Conservation (phyloP, 2,888 invertebrate species). For the Lithophane leautieri region DNA sequence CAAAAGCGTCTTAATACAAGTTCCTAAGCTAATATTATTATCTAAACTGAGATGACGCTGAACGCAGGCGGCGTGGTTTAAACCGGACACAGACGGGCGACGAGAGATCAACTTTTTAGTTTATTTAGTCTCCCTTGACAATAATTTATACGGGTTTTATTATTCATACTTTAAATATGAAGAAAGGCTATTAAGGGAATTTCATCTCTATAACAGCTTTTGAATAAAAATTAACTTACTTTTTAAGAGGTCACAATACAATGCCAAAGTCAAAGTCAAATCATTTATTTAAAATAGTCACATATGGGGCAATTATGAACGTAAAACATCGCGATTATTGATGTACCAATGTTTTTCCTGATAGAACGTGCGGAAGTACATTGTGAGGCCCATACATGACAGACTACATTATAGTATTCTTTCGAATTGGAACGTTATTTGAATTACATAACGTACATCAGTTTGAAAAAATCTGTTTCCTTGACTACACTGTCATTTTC, state of each 20-base stretch:
- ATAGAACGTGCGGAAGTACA: no score
- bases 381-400: no score
- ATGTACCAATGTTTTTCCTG: no score
- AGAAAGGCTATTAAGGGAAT: not conserved
- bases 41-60: slow-evolving; percentile 64
- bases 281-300: no score
- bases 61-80: slow-evolving; percentile 28
- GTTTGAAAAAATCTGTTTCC: not conserved
- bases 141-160: not conserved
- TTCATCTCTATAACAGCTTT: not conserved
- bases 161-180: not conserved
- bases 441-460: not conserved
- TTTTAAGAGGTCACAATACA: not conserved
- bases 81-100: slow-evolving; percentile 13
- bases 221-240: no score
- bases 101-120: not conserved
- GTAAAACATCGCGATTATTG: not conserved
- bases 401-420: no score
- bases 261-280: no score
- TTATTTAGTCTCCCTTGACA: not conserved
- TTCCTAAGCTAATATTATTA: slow-evolving; percentile 69
- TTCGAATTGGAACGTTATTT: no score
- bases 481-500: not conserved
- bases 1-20: slow-evolving; percentile 67
- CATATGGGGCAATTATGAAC: no score